Evolutionary conservation across 1,140 invertebrate species (phyloP), one percentile per base, ranked within the genome.

Genomic region (Ostrea denselamellosa): DNA sequence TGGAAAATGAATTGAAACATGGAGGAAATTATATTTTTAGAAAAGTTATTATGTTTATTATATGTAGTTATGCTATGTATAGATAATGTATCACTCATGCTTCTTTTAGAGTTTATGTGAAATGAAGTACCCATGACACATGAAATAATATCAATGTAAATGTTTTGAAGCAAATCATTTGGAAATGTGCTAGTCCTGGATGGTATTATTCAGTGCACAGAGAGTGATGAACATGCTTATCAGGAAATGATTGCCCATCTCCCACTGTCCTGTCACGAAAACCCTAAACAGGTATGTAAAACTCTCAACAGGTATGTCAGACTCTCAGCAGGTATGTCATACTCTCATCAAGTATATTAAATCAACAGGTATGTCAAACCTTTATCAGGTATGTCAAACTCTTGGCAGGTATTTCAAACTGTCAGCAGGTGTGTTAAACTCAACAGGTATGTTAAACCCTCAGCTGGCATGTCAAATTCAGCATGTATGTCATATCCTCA

Each of bases 211-310:
- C 99, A 99, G 94, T 99, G 98, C 92, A 98, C 98, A 0, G 97
- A 99, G 94, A 96, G 96, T 89, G 99, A 99, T 96, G 99, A 99
- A 95, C 99, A 98, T 95, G 97, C 98, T 0, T 99, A 99, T 94
- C 99, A 99, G 95, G 99, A 99, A 96, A 99, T 99, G 98, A 98
- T 99, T 89, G 96, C 98, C 0, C 99, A 99, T 95, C 93, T 99
- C 28, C 98, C 99, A 0, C 94, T 99, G 0, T 98, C 97, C 93
- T 97, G 96, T 91, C 99, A 99, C 95, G 97, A 97, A 2, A 97
- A 97, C 93, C 99, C 99, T 0, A 96, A 97, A 95, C 98, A 97
- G 87, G 98, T 99, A 88, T 65, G 25, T 17, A 10, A 14, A 28
- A 44, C 25, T 34, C 34, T 62, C 5, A 81, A 14, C 8, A 19